Evolutionary conservation across 2,888 invertebrate genomes (phyloP).

Genomic region (Adela reaumurella): DNA sequence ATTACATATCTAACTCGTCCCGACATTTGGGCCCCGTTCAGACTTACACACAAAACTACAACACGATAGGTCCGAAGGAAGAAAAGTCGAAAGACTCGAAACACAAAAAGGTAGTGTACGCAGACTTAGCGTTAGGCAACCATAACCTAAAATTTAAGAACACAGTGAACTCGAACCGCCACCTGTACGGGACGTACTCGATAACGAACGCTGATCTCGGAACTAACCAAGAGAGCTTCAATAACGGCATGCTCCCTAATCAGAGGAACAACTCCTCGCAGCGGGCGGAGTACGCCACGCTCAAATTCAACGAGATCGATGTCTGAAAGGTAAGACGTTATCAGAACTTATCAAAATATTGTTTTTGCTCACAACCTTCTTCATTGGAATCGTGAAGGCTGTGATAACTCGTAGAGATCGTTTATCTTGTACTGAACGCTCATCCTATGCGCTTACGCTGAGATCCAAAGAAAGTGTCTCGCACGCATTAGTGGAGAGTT

Average conservation of each 20-base stretch:
- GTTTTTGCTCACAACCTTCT: no score
- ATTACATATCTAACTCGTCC: slow-evolving; percentile 49
- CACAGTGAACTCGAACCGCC: slow-evolving; percentile 55
- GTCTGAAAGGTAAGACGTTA: slow-evolving; percentile 45
- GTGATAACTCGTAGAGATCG: no score
- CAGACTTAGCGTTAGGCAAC: slow-evolving; percentile 52
- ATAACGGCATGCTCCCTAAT: slow-evolving; percentile 33
- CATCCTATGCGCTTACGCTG: no score
- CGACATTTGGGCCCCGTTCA: slow-evolving; percentile 39
- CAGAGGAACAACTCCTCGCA: slow-evolving; percentile 31
- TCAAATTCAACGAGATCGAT: slow-evolving; percentile 52
- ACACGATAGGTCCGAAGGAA: slow-evolving; percentile 36
- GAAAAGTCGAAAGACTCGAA: slow-evolving; percentile 29
- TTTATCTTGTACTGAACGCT: no score
- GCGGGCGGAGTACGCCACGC: slow-evolving; percentile 46
- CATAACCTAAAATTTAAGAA: slow-evolving; percentile 56
- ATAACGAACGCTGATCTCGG: slow-evolving; percentile 34
- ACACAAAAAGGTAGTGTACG: slow-evolving; percentile 52
- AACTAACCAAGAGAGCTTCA: slow-evolving; percentile 36
- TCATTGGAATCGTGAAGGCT: no score
- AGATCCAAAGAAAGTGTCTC: no score
- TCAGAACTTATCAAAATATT: no score
- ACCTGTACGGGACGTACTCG: slow-evolving; percentile 50
- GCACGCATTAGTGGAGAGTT: no score
- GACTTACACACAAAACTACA: slow-evolving; percentile 31